Conservation (phyloP, 2,888 invertebrate species). For the Metopia argyrocephala region DNA sequence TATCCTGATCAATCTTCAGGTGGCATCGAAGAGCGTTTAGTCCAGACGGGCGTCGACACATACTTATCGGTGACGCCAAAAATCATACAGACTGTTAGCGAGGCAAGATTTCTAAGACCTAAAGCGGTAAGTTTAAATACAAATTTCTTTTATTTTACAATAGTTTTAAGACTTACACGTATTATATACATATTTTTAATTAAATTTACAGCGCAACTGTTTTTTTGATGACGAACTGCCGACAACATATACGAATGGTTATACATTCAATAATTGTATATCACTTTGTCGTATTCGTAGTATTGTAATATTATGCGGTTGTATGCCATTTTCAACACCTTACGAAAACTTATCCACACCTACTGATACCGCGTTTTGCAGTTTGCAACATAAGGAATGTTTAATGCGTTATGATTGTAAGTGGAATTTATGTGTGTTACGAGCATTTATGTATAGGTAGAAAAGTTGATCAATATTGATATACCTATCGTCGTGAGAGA, state of each 20-base stretch:
- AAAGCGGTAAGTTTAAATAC: constrained; percentile 69
- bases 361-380: constrained; percentile 71
- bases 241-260: constrained; percentile 53
- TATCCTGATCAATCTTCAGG: constrained; percentile 80
- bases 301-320: constrained; percentile 81
- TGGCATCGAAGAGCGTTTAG: constrained; percentile 78
- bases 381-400: constrained; percentile 76
- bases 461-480: too few species aligned
- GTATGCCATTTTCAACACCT: constrained; percentile 80
- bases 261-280: constrained; percentile 82
- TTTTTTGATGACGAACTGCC: constrained; percentile 80
- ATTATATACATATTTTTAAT: neutral
- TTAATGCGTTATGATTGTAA: constrained; percentile 80
- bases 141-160: too few species aligned
- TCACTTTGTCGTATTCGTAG: constrained; percentile 80
- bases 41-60: constrained; percentile 77
- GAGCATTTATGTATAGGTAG: too few species aligned
- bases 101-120: constrained; percentile 72
- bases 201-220: constrained; percentile 80
- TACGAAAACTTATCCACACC: constrained; percentile 62
- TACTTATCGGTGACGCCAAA: constrained; percentile 74
- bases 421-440: constrained; percentile 59
- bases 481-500: too few species aligned
- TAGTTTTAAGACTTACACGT: neutral
- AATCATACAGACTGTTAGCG: constrained; percentile 75